Percentiles rank a stretch among this genome's conserved stretches.
Conservation (phyloP, 2,888 invertebrate species). For the Philopedon plagiatum region DNA sequence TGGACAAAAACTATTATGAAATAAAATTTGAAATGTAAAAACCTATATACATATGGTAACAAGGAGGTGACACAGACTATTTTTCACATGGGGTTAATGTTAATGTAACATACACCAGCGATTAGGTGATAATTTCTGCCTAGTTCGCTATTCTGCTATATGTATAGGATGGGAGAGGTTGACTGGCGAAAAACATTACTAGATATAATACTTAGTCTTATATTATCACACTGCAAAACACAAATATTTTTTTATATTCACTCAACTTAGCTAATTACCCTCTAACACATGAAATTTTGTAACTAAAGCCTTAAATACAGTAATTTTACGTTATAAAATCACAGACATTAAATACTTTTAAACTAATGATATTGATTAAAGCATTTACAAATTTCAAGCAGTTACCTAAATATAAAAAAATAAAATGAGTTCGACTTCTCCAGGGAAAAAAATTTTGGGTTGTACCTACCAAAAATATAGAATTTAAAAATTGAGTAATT, state of each 20-base stretch:
- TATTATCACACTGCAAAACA: constrained; percentile 1
- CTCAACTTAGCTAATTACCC: neutral
- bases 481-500: no score
- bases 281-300: neutral
- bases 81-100: no score
- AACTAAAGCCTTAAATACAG: neutral
- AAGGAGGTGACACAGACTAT: no score
- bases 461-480: no score
- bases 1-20: no score
- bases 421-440: neutral
- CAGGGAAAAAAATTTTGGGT: neutral
- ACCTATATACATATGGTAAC: no score
- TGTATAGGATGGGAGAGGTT: neutral
- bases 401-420: neutral
- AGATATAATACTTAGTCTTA: neutral
- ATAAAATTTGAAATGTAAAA: no score
- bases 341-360: neutral
- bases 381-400: neutral
- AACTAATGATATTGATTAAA: neutral
- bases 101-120: no score
- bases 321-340: neutral
- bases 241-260: neutral
- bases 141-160: no score
- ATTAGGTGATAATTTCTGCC: no score
- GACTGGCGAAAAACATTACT: neutral